Evolutionary conservation across 2,113 vertebrate genomes (phyloP).

Genomic region (Oceanodroma tethys): DNA sequence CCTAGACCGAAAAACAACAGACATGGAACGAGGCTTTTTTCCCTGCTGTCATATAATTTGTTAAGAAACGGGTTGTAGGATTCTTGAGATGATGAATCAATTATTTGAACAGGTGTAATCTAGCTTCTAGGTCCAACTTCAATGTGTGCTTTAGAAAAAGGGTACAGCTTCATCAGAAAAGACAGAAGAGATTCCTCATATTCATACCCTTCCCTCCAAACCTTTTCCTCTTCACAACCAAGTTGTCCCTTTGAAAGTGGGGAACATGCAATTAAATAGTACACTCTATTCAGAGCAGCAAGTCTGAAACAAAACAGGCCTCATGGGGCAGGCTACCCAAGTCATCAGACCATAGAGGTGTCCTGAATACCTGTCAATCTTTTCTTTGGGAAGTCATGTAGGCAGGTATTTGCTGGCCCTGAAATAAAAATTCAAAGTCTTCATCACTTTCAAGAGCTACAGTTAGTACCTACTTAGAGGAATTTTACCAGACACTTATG

Average conservation of each 20-base stretch:
- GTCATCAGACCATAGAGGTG: neutral
- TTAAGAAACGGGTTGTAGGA: neutral
- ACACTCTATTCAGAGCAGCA: neutral
- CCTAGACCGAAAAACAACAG: neutral
- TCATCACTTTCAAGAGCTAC: neutral
- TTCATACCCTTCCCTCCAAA: neutral
- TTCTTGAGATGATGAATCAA: neutral
- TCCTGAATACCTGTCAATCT: neutral
- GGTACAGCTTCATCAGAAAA: neutral
- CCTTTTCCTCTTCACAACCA: neutral
- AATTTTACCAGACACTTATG: constrained; percentile 8
- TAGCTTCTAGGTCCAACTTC: neutral
- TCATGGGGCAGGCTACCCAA: neutral
- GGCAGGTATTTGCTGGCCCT: neutral
- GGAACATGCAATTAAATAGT: neutral
- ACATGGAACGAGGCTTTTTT: neutral
- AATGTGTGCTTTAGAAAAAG: neutral
- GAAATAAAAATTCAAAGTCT: neutral
- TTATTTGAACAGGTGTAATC: neutral
- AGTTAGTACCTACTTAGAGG: neutral
- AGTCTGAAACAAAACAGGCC: constrained; percentile 10
- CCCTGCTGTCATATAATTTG: neutral
- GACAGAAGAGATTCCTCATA: neutral
- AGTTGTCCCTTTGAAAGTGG: neutral
- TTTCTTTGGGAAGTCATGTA: neutral